phyloP scores from a whole-genome alignment of 2,797 vertebrate genomes.

The Bothrops alternatus region DNA sequence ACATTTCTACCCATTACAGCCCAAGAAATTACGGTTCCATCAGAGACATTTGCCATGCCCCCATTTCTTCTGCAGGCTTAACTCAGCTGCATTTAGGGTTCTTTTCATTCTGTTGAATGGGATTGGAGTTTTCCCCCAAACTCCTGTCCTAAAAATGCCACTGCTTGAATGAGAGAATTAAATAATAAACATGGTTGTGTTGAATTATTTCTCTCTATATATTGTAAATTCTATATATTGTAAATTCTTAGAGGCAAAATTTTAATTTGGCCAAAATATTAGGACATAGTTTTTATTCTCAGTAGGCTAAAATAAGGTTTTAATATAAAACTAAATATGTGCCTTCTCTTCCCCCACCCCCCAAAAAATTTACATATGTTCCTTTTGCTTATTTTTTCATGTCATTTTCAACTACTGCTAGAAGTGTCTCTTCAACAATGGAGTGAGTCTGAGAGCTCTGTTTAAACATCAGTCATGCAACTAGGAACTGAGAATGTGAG shows the following conservation, averaged over 20 bases:
- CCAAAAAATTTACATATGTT: not conserved
- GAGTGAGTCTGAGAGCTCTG: constrained; percentile 1
- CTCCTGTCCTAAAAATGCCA: not conserved
- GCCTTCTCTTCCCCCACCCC: not conserved
- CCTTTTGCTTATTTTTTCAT: constrained; percentile 18
- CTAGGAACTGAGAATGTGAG: constrained; percentile 9
- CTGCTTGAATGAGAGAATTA: not conserved
- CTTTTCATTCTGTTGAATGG: not conserved
- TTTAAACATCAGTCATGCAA: constrained; percentile 3
- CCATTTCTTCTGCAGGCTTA: not conserved
- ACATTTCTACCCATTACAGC: not conserved
- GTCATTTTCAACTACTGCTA: constrained; percentile 5
- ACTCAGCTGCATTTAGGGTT: not conserved
- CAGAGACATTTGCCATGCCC: not conserved
- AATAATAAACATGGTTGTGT: not conserved
- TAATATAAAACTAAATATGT: not conserved
- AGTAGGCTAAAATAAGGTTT: not conserved
- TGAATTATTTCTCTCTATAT: not conserved
- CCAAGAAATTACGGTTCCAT: not conserved
- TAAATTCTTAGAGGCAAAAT: not conserved
- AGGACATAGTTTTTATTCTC: not conserved
- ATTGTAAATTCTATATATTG: not conserved
- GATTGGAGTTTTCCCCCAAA: not conserved
- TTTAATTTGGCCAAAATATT: not conserved
- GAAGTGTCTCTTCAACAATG: constrained; percentile 1